Evolutionary conservation across 2,888 invertebrate genomes (phyloP).

Genomic region (Tenodera sinensis): DNA sequence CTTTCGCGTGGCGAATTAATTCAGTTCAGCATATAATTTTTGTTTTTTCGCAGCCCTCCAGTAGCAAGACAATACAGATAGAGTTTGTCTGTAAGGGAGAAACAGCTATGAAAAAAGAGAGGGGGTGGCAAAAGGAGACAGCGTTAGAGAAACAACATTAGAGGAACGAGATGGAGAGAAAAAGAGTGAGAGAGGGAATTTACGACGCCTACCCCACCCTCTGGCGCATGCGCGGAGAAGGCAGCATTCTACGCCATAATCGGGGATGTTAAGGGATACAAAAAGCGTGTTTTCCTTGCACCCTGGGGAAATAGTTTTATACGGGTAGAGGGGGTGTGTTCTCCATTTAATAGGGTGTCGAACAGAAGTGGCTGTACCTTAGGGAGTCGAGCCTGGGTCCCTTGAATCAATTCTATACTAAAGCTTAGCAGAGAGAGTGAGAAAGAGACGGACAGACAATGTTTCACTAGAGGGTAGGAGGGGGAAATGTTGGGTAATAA

Average conservation of each 20-base stretch:
- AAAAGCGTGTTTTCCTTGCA: constrained; percentile 5
- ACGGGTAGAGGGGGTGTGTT: background rate
- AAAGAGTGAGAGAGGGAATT: background rate
- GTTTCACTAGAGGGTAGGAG: constrained; percentile 30
- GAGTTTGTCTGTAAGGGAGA: background rate
- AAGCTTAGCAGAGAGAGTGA: constrained; percentile 21
- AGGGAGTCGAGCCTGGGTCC: background rate
- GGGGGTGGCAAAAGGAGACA: background rate
- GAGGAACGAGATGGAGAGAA: background rate
- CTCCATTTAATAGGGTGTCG: constrained; percentile 18
- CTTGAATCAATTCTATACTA: constrained; percentile 1
- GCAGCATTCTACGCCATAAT: background rate
- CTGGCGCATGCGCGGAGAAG: background rate
- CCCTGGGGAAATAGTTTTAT: constrained; percentile 19
- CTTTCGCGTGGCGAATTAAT: constrained; percentile 27
- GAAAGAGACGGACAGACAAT: constrained; percentile 17
- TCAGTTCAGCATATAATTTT: constrained; percentile 15
- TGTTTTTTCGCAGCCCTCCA: background rate
- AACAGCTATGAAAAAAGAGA: background rate
- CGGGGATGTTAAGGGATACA: background rate
- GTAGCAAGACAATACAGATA: background rate
- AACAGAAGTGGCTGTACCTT: constrained; percentile 11
- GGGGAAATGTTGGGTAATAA: background rate
- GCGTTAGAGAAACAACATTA: background rate
- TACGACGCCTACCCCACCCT: background rate